A percentile compares a stretch with the other conserved stretches of the same genome.
Conservation (phyloP, 2,797 vertebrate genomes). For the Sparidentex hasta region DNA sequence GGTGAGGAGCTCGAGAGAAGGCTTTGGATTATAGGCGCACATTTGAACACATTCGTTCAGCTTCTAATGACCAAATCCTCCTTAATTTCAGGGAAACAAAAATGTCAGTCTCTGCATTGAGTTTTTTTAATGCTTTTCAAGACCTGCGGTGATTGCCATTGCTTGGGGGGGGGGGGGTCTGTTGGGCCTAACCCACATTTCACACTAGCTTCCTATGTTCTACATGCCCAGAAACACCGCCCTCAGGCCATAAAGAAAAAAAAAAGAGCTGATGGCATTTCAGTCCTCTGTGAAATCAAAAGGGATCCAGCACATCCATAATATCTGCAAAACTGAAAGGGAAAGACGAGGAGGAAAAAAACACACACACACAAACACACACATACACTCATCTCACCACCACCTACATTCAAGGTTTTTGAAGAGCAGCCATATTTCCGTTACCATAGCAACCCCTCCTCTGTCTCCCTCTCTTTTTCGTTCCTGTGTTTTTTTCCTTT, state of each 20-base stretch:
- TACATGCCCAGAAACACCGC: conserved; percentile 58
- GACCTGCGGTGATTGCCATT: conserved; percentile 13
- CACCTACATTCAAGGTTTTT: conserved; percentile 87
- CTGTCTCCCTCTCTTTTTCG: conserved; percentile 79
- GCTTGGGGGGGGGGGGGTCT: conserved; percentile 7
- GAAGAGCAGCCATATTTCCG: conserved; percentile 85
- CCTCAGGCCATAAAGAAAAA: conserved; percentile 45
- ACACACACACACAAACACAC: conserved; percentile 58
- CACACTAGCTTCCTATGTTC: conserved; percentile 40
- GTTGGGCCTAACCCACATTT: conserved; percentile 63
- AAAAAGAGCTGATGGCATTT: conserved; percentile 55
- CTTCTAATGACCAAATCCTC: conserved; percentile 4
- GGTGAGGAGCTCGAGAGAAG: conserved; percentile 16
- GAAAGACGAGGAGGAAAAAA: conserved; percentile 58
- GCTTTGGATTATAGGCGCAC: conserved; percentile 2
- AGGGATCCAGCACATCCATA: conserved; percentile 70
- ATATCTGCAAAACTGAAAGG: conserved; percentile 74
- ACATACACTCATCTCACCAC: conserved; percentile 80
- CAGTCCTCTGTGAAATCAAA: conserved; percentile 56
- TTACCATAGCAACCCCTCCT: conserved; percentile 84
- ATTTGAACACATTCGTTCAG: neutral
- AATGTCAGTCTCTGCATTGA: neutral
- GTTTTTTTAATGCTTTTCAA: conserved; percentile 19
- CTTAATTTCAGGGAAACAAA: neutral
- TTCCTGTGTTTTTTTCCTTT: conserved; percentile 52